Percentiles rank a stretch among this genome's conserved stretches.
Conservation (phyloP, 2,888 invertebrate species). For the Electrophaes corylata region DNA sequence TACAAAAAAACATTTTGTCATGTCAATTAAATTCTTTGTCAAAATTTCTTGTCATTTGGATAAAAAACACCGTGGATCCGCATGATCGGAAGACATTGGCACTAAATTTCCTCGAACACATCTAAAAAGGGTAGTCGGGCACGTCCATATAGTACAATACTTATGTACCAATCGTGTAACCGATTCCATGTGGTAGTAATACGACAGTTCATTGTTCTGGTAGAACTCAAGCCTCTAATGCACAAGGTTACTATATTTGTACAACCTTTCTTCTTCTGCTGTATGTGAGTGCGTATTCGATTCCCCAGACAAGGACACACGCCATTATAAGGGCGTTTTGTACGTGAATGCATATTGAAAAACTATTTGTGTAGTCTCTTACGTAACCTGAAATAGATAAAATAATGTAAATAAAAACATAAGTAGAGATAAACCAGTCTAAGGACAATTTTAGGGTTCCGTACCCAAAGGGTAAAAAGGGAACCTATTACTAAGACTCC, state of each 20-base stretch:
- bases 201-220: background rate
- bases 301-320: conserved; percentile 88
- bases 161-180: background rate
- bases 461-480: no score
- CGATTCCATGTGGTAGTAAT: background rate
- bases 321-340: conserved; percentile 88
- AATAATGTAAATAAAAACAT: background rate
- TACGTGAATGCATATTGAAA: conserved; percentile 88
- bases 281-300: conserved; percentile 83
- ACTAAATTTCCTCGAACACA: background rate
- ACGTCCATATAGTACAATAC: background rate
- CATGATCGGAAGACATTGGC: background rate
- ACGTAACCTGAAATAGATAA: conserved; percentile 85
- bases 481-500: no score
- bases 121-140: background rate
- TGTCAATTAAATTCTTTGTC: conserved; percentile 1
- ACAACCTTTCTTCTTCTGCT: conserved; percentile 76
- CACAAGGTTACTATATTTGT: conserved; percentile 61
- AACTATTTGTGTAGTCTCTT: conserved; percentile 87
- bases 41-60: conserved; percentile 8
- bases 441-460: no score
- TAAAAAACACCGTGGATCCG: background rate
- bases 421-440: no score
- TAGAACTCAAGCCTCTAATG: no score
- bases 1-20: conserved; percentile 14